Evolutionary conservation across 2,797 vertebrate genomes (phyloP).

Genomic region (Typhlichthys eigenmanni): DNA sequence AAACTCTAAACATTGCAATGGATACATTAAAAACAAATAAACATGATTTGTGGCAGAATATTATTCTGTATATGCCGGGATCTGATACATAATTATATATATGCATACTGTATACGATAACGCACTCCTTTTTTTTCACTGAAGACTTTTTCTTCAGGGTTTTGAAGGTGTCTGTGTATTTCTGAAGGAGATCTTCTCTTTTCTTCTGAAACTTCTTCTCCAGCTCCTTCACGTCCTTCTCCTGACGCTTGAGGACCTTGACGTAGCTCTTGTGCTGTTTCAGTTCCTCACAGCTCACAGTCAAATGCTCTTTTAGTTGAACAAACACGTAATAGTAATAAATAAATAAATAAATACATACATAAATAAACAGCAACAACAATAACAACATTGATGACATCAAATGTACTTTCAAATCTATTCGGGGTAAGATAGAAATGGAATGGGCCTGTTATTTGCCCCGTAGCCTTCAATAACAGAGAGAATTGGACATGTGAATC

Average conservation of each 20-base stretch:
- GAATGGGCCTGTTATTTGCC: constrained; percentile 9
- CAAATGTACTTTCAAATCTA: neutral
- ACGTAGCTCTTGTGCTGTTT: constrained; percentile 85
- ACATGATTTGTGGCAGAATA: constrained; percentile 37
- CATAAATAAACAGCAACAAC: too few species aligned
- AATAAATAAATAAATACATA: too few species aligned
- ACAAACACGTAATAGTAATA: constrained; percentile 8
- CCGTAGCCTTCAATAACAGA: constrained; percentile 5
- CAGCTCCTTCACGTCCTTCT: constrained; percentile 87
- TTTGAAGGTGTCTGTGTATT: constrained; percentile 77
- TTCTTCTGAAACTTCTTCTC: constrained; percentile 86
- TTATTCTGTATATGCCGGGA: constrained; percentile 25
- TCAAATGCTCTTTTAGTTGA: constrained; percentile 75
- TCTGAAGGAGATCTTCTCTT: constrained; percentile 86
- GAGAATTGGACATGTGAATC: constrained; percentile 13
- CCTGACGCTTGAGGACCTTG: constrained; percentile 91
- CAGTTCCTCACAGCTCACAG: constrained; percentile 83
- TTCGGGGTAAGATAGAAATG: neutral
- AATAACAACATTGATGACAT: neutral
- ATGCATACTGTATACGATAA: neutral
- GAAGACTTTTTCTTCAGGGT: constrained; percentile 78
- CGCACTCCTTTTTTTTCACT: constrained; percentile 86
- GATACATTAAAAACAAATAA: constrained; percentile 50
- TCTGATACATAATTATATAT: neutral
- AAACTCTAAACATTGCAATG: constrained; percentile 31